Evolutionary conservation across 2,888 invertebrate genomes (phyloP), one percentile per base, ranked within the genome.

Genomic region (Caenorhabditis uteleia): DNA sequence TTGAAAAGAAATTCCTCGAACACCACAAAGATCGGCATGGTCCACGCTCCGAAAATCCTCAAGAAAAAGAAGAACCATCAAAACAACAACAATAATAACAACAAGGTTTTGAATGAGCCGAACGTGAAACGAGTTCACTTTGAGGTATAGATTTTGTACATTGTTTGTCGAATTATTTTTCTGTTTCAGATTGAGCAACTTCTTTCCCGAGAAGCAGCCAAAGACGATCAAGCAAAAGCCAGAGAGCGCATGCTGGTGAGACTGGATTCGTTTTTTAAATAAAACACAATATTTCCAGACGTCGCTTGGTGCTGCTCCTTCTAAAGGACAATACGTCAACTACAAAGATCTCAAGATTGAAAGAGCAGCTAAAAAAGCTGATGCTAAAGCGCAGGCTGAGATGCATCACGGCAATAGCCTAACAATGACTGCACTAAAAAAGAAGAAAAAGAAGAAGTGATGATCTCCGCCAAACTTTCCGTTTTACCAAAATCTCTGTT

Each of bases 51-150:
- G 8, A 74, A 74, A 36, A 74, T 74, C 48, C 46, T 74, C 53
- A 74, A 74, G 59, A 74, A 74, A 49, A 74, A 72, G 46, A 72
- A 66, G 43, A 34, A 57, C 20, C n/a, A n/a, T n/a, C 38, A 43
- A 23, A 33, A n/a, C 27, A 54, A 51, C 31, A 55, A 61, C 36
- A 58, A 57, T 18, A 59, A 56, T 21, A 65, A 57, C 26, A 43
- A 64, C 44, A 64, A 67, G 29, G 53, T 58, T 39, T 61, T 68
- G 47, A 65, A 70, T 33, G 69, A 67, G 16, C 55, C 61, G 2
- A 67, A 66, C 42, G 55, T 71, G n/a, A 75, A 75, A 60, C 54
- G 62, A 49, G 75, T 75, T 26, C 68, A 70, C 21, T 75, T 75
- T 54, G 75, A 75, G 57, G 75, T 69, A 58, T 51, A 42, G 46